phyloP scores from a whole-genome alignment of 2,113 vertebrate species.

The Oxyruncus cristatus region DNA sequence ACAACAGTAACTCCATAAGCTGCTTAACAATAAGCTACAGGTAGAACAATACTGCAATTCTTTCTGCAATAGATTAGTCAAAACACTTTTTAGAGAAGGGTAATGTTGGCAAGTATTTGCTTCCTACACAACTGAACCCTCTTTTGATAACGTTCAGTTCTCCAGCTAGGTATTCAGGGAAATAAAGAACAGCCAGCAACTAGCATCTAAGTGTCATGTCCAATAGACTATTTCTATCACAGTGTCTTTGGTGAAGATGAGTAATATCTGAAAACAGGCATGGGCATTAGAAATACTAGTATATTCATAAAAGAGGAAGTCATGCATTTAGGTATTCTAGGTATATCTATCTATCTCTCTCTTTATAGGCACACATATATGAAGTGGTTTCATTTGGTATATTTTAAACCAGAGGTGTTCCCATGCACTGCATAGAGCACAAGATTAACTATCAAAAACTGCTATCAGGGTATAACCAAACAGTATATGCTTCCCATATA shows the following conservation, averaged over 20 bases:
- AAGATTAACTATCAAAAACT: background rate
- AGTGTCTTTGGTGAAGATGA: background rate
- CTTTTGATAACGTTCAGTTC: background rate
- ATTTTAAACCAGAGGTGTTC: background rate
- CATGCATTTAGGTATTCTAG: background rate
- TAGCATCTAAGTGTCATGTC: background rate
- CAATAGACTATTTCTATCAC: background rate
- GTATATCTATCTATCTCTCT: background rate
- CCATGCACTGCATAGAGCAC: background rate
- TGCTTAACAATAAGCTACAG: background rate
- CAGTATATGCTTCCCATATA: background rate
- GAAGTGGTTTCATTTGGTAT: background rate
- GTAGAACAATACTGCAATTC: background rate
- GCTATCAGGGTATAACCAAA: background rate
- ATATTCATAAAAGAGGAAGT: background rate
- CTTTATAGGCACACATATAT: no score
- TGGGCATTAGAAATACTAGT: background rate
- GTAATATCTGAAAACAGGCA: background rate
- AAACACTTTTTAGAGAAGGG: background rate
- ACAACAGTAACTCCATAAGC: background rate
- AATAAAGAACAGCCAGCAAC: background rate
- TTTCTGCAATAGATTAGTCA: background rate
- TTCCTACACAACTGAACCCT: background rate
- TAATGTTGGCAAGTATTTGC: background rate
- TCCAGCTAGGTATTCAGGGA: background rate